These are phyloP conservation scores for Cryptosula pallasiana DNA, from an alignment of 2,888 invertebrate species.

Conservation along the genomic window DNA sequence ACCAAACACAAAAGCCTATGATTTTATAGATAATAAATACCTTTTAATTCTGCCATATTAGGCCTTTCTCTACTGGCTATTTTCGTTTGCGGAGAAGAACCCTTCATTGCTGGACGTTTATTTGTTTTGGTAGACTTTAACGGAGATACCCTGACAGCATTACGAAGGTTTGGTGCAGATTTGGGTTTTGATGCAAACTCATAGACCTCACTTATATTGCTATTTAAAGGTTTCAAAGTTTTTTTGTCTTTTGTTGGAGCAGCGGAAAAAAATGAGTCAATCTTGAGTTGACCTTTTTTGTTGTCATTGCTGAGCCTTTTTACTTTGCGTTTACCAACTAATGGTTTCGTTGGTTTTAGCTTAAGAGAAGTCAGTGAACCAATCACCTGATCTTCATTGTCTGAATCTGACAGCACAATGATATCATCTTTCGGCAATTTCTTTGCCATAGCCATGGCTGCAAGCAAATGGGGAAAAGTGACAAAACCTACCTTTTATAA, in stretches of 20 bases:
- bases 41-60: slow-evolving; percentile 7
- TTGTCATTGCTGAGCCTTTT: neutral
- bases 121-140: neutral
- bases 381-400: neutral
- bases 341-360: neutral
- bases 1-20: neutral
- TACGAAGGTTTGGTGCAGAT: neutral
- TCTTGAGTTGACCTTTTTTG: neutral
- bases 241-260: neutral
- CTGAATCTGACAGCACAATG: slow-evolving; percentile 5
- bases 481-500: too few relatives aligned
- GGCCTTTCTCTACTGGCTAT: neutral
- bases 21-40: neutral
- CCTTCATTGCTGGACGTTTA: neutral
- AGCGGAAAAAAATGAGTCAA: neutral
- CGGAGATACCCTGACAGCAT: neutral
- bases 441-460: too few relatives aligned
- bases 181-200: neutral
- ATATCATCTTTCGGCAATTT: neutral
- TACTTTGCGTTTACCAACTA: neutral
- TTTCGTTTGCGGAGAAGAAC: neutral
- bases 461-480: too few relatives aligned
- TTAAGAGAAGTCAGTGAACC: neutral
- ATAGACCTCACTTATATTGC: neutral
- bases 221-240: neutral